A percentile compares a stretch with the other conserved stretches of the same genome.
These are phyloP conservation scores for Hyposoter didymator DNA, from an alignment of 2,888 invertebrate species.

Conservation along the genomic window DNA sequence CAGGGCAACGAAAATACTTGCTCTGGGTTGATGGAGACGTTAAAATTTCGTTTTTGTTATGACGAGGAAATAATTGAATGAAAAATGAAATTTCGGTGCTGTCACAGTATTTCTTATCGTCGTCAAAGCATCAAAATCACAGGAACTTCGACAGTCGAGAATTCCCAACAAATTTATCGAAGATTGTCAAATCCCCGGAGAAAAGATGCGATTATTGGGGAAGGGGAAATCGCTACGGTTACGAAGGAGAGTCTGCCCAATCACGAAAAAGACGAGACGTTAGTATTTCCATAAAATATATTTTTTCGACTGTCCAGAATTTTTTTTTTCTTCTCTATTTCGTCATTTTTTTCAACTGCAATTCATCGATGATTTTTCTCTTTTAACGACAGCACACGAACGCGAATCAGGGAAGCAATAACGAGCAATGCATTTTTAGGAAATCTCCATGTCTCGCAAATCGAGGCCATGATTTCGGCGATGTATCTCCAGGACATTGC, in stretches of 20 bases:
- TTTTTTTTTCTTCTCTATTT: not conserved
- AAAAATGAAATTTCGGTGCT: conserved; percentile 67
- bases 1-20: not conserved
- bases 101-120: conserved; percentile 46
- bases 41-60: not conserved
- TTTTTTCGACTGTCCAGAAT: too few relatives aligned
- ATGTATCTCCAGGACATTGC: conserved; percentile 90
- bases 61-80: not conserved
- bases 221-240: conserved; percentile 58
- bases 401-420: conserved; percentile 88
- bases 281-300: conserved; percentile 16
- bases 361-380: not conserved
- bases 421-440: conserved; percentile 92
- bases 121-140: conserved; percentile 50
- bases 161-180: conserved; percentile 70
- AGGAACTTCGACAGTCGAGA: not conserved
- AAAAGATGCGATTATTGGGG: conserved; percentile 74
- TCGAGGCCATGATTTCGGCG: conserved; percentile 90
- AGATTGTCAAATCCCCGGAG: conserved; percentile 67
- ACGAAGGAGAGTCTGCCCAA: conserved; percentile 8
- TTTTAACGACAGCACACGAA: conserved; percentile 85
- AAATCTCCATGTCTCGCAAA: conserved; percentile 89
- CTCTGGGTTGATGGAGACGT: not conserved
- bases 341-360: not conserved
- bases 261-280: conserved; percentile 72